Evolutionary conservation across 1,140 invertebrate species (phyloP).

Genomic region (Ectropis grisescens): DNA sequence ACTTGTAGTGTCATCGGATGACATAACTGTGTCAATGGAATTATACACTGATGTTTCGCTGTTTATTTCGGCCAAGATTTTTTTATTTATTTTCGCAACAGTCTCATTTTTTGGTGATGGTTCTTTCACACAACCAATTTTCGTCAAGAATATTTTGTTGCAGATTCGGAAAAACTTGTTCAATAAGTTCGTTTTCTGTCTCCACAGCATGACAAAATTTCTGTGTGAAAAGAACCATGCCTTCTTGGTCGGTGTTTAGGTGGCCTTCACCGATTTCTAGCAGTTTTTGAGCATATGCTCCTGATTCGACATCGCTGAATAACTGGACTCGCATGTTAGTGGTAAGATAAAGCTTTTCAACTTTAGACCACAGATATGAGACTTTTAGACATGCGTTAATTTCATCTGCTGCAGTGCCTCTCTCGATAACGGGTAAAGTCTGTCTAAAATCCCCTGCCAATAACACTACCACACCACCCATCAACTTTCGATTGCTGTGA

Average conservation of each 20-base stretch:
- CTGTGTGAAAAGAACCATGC: conserved; percentile 19
- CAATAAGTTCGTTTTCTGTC: conserved; percentile 18
- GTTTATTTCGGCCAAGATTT: conserved; percentile 19
- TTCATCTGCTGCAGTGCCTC: conserved; percentile 54
- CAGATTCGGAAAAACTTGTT: conserved; percentile 18
- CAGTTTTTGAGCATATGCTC: conserved; percentile 17
- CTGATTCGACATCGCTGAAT: conserved; percentile 18
- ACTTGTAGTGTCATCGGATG: conserved; percentile 15
- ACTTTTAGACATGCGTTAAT: conserved; percentile 40
- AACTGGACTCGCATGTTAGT: conserved; percentile 23
- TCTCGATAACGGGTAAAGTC: conserved; percentile 53
- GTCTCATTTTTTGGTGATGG: conserved; percentile 25
- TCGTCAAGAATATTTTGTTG: conserved; percentile 20
- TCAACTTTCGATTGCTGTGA: conserved; percentile 7
- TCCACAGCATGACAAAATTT: conserved; percentile 23
- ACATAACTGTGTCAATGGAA: conserved; percentile 19
- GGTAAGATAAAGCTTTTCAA: conserved; percentile 21
- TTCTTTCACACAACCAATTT: conserved; percentile 26
- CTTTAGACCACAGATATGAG: conserved; percentile 14
- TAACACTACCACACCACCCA: conserved; percentile 18
- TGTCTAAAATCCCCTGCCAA: conserved; percentile 63
- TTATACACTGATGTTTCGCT: conserved; percentile 17
- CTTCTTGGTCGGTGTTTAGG: conserved; percentile 15
- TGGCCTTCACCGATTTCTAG: conserved; percentile 21
- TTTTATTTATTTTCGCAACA: conserved; percentile 24